phyloP scores from a whole-genome alignment of 2,888 invertebrate species.

The Pachycephus smyrnensis region DNA sequence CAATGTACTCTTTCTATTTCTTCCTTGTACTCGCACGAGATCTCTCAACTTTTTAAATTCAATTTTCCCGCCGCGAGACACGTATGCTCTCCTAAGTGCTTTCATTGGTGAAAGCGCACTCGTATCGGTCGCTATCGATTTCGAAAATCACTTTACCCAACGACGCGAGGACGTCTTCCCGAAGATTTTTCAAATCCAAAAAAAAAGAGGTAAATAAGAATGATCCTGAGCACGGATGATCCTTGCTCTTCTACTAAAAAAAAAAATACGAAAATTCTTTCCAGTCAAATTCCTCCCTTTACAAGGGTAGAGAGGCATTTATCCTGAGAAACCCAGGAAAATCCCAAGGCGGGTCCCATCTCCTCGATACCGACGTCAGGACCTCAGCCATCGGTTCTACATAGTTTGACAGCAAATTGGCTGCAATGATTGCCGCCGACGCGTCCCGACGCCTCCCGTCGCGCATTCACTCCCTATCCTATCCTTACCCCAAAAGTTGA shows the following conservation, averaged over 20 bases:
- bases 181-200: too few species aligned
- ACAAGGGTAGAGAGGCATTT: background rate
- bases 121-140: too few species aligned
- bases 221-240: background rate
- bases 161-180: too few species aligned
- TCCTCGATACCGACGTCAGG: background rate
- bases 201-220: background rate
- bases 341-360: background rate
- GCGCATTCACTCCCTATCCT: background rate
- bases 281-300: background rate
- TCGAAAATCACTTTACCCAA: too few species aligned
- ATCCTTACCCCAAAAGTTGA: background rate
- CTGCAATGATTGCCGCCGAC: background rate
- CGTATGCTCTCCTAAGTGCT: too few species aligned
- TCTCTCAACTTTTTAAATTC: too few species aligned
- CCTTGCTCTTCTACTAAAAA: background rate
- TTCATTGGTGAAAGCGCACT: too few species aligned
- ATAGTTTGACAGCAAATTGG: slow-evolving; percentile 1
- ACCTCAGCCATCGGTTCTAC: background rate
- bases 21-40: too few species aligned
- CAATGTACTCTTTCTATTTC: too few species aligned
- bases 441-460: background rate
- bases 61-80: too few species aligned
- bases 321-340: background rate
- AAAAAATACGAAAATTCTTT: too few species aligned